Evolutionary conservation across 2,888 invertebrate species (phyloP).

Genomic region (Colostygia pectinataria): DNA sequence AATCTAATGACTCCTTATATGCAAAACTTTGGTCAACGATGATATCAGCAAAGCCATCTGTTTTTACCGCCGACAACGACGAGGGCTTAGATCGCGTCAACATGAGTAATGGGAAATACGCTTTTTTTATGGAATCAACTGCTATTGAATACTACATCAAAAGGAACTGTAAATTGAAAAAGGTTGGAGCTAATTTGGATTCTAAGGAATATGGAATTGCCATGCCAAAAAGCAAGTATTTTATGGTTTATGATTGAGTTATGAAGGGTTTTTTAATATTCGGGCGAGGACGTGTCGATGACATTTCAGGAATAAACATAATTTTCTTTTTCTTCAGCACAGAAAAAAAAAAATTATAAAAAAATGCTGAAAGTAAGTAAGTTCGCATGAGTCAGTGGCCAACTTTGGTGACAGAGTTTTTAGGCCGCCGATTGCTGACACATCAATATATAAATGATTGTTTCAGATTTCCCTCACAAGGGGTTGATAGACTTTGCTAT

Average conservation of each 20-base stretch:
- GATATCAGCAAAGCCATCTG: constrained; percentile 90
- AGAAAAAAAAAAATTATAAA: no score
- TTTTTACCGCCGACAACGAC: constrained; percentile 89
- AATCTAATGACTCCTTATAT: constrained; percentile 92
- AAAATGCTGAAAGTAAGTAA: no score
- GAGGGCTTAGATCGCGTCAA: constrained; percentile 93
- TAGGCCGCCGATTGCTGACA: no score
- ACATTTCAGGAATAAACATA: no score
- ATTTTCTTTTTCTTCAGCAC: no score
- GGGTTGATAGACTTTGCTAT: constrained; percentile 92
- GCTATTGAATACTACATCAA: constrained; percentile 95
- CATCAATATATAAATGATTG: not conserved
- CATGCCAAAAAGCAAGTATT: constrained; percentile 88
- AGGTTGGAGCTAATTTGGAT: constrained; percentile 91
- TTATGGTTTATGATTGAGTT: not conserved
- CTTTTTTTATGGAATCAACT: constrained; percentile 98
- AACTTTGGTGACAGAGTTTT: no score
- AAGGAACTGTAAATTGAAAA: constrained; percentile 90
- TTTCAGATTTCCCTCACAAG: constrained; percentile 87
- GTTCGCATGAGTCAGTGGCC: no score
- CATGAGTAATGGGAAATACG: constrained; percentile 89
- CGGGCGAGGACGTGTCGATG: no score
- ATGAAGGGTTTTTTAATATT: no score
- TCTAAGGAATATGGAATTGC: constrained; percentile 93
- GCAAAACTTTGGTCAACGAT: constrained; percentile 95